Conservation (phyloP, 1,140 invertebrate species). For the Brachionus asplanchnoidis region DNA sequence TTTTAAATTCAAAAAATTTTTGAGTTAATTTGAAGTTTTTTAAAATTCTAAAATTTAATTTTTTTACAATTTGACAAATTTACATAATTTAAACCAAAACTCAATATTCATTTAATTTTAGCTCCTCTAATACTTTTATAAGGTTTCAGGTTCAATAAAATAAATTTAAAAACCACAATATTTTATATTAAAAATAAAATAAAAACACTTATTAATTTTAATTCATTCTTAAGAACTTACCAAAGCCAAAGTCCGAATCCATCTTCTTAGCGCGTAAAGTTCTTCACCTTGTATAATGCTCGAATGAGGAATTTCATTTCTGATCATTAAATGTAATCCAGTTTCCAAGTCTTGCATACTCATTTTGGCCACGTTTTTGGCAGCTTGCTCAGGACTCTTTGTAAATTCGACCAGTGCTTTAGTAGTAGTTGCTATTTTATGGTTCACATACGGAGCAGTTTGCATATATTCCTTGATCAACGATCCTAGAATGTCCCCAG, state of each 20-base stretch:
- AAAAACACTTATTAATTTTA: neutral
- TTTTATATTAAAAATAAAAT: neutral
- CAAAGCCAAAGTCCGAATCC: neutral
- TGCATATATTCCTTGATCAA: neutral
- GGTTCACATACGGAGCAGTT: neutral
- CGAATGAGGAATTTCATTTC: neutral
- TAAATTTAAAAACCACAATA: neutral
- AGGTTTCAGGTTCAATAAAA: neutral
- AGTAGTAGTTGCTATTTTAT: neutral
- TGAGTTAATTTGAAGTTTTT: too few species aligned
- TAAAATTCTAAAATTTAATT: too few species aligned
- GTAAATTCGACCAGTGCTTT: neutral
- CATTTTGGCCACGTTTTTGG: neutral
- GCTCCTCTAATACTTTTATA: too few species aligned
- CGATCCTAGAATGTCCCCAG: neutral
- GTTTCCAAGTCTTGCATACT: conserved; percentile 35
- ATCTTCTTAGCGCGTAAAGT: neutral
- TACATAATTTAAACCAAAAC: too few species aligned
- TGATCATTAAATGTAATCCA: neutral
- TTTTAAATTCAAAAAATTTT: too few species aligned
- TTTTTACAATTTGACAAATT: too few species aligned
- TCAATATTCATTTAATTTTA: too few species aligned
- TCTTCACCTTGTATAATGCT: neutral
- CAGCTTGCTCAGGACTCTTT: neutral
- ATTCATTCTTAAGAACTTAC: neutral